phyloP scores from a whole-genome alignment of 1,140 invertebrate species.

The Centruroides sculpturatus region DNA sequence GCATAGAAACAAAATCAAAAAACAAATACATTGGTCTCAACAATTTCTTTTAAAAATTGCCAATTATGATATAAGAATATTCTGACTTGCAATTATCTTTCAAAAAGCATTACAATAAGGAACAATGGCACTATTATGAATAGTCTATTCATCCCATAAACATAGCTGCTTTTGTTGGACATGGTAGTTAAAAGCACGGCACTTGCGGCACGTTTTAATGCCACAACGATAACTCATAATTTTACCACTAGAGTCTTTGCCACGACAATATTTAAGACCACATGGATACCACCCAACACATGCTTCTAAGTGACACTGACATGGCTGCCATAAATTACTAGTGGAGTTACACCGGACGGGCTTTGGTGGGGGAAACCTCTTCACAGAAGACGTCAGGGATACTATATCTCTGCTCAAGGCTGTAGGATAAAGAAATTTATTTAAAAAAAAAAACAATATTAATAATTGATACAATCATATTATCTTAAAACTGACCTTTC shows the following conservation, averaged over 20 bases:
- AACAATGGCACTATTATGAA: too few relatives aligned
- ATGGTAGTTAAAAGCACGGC: constrained; percentile 69
- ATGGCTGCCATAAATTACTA: constrained; percentile 35
- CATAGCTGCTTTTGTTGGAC: constrained; percentile 68
- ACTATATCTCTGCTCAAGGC: constrained; percentile 17
- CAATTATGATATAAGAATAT: too few relatives aligned
- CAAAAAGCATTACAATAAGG: too few relatives aligned
- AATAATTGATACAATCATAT: too few relatives aligned
- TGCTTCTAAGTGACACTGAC: constrained; percentile 62
- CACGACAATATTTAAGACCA: constrained; percentile 83
- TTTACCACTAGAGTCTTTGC: constrained; percentile 42
- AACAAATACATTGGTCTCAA: too few relatives aligned
- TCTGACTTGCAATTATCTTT: too few relatives aligned
- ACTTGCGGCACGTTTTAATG: constrained; percentile 85
- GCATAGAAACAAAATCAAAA: too few relatives aligned
- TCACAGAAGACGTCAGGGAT: constrained; percentile 20
- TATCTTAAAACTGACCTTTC: too few relatives aligned
- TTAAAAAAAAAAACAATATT: too few relatives aligned
- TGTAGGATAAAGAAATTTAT: constrained; percentile 2
- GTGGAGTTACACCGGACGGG: constrained; percentile 25
- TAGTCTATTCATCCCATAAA: constrained; percentile 48
- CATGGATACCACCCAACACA: constrained; percentile 85
- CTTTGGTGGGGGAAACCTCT: constrained; percentile 23
- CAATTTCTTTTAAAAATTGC: too few relatives aligned
- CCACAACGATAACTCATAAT: constrained; percentile 69